Base-by-base conservation (phyloP, 2,113 vertebrate species). In the Aramus guarauna region DNA sequence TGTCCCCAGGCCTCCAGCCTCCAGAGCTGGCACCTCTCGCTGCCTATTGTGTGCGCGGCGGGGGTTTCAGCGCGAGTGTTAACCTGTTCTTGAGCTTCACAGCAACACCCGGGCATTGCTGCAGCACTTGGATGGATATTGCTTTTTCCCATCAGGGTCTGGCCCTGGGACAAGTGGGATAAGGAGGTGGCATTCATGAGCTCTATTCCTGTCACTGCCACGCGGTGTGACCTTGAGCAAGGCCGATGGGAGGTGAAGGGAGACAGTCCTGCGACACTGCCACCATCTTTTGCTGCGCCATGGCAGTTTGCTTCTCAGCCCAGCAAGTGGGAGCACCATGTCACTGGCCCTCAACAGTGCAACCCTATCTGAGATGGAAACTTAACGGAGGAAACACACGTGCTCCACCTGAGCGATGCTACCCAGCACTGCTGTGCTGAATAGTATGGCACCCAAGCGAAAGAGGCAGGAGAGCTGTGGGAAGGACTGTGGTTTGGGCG, bases 171-270 rank as follows among this genome's bases (percentile, higher is more conserved):
- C 94, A 96, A 96, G 75, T 1, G 8, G 95, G 88, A 95, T 96
- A 74, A 97, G 79, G 76, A 93, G 55, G 16, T 84, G 90, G 94
- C 87, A 94, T 93, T 94, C 15, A 2, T 6, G 29, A 71, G 82
- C 72, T 83, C 96, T 96, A 92, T 96, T 96, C 85, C 39, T 93
- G 94, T 88, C 22, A 2, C 88, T 95, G 67, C 82, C 72, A 63
- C 1, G 3, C 17, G 5, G 59, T 0, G 2, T 59, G 96, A 96
- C 96, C 95, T 96, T 97, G 95, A 86, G 53, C 71, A 83, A 95
- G 88, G 84, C 34, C 1, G 0, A 14, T 0, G 5, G 66, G 50
- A 82, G 37, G 66, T 0, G 3, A 81, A 27, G 32, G n/a, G 39
- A 69, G 53, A 53, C 2, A 3, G 50, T 64, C 24, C 24, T 0